Base-by-base conservation (phyloP, 2,888 invertebrate genomes). In the Tetranychus piercei region DNA sequence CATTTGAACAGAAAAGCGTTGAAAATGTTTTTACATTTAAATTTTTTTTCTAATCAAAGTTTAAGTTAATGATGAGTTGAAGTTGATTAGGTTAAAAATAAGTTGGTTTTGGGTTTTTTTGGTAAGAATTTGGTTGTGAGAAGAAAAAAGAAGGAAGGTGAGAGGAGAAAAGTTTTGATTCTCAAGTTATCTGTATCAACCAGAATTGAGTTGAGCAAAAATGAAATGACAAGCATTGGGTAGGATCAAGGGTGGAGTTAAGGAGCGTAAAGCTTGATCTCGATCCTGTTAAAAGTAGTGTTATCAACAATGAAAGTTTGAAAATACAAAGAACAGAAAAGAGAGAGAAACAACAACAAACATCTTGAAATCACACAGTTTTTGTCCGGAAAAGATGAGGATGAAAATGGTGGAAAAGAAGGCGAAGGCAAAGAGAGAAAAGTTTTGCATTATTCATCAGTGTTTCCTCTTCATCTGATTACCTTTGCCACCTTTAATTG, bases 401-500 rank as follows among this genome's bases (percentile, higher is more conserved):
- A 55, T 55, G 55, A 55, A 34, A 34, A 34, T 34, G 34, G 34
- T 34, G 34, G 34, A 34, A 34, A 34, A 34, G 3, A 34, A 34
- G 34, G 34, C 55, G 1, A 15, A 55, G 15, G 55, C 9, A 55
- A 55, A 55, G 11, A 55, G 15, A 55, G 55, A 55, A 55, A 55
- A 55, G 55, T 15, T 55, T 55, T 55, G 55, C 9, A 55, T 55
- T 55, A 55, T 55, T 55, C 55, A 55, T 55, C 55, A 55, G 7
- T 55, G 55, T 55, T 43, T n/a, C 44, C 72, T 71, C n/a, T 44
- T 71, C 44, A n/a, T 71, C 44, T 44, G n/a, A n/a, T 71, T 23
- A n/a, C 23, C 72, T 71, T 23, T 43, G 43, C 23, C 72, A n/a
- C 23, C 72, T 34, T 23, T 71, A 71, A 22, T 71, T 23, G 72